These are phyloP conservation scores for Diabrotica balteata DNA, from an alignment of 2,888 invertebrate genomes.

Conservation along the genomic window DNA sequence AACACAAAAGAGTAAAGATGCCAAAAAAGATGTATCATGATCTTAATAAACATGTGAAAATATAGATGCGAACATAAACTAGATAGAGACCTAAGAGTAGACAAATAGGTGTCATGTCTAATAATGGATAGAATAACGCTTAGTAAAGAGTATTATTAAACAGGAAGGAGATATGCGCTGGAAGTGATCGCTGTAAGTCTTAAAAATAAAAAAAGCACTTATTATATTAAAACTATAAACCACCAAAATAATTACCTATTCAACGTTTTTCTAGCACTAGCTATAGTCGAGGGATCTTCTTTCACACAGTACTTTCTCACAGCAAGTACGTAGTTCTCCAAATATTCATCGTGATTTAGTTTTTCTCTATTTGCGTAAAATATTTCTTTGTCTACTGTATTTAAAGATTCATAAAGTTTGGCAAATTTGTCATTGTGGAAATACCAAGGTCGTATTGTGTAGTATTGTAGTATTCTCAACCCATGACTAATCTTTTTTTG, in stretches of 20 bases:
- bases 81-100: too few species aligned
- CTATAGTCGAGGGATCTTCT: constrained; percentile 79
- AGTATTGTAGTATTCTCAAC: constrained; percentile 75
- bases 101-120: too few species aligned
- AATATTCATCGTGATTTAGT: constrained; percentile 70
- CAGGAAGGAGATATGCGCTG: too few species aligned
- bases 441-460: constrained; percentile 82
- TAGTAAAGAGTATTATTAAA: too few species aligned
- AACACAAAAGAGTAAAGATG: too few species aligned
- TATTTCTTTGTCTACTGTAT: constrained; percentile 64
- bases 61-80: too few species aligned
- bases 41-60: too few species aligned
- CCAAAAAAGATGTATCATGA: too few species aligned
- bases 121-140: too few species aligned
- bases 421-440: constrained; percentile 72
- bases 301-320: constrained; percentile 85
- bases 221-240: too few species aligned
- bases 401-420: constrained; percentile 64
- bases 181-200: too few species aligned
- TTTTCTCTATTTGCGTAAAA: constrained; percentile 67
- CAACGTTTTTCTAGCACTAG: constrained; percentile 71
- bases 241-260: constrained; percentile 60
- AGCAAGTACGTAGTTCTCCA: constrained; percentile 78
- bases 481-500: constrained; percentile 71
- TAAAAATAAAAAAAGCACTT: too few species aligned